Base-by-base conservation (phyloP, 2,797 vertebrate genomes). In the Gymnoscopelus braueri region DNA sequence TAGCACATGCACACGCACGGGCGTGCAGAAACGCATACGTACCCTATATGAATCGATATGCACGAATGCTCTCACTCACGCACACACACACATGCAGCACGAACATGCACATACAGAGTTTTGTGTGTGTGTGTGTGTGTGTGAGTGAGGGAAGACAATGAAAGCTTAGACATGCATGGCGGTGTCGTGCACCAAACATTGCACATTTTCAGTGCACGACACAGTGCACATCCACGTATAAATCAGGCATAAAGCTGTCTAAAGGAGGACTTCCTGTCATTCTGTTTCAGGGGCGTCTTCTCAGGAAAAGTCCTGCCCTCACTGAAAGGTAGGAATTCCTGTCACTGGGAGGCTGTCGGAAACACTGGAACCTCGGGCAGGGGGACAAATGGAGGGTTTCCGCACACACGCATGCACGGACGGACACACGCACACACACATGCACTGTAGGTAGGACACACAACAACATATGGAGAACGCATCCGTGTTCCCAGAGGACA, bases 261-360 rank as follows among this genome's bases (percentile, higher is more conserved):
- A 96, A 96, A 96, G 92, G 93, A 95, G 95, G 94, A 96, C 96
- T 98, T 98, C 97, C 97, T 96, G 90, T 96, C 92, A 99, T 99
- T 98, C 96, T 97, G 93, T 88, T 94, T 87, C 60, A 92, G 92
- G 92, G 93, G 92, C 87, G 93, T 96, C 95, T 94, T 96, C 95
- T 95, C 94, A 92, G 94, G 93, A 68, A 84, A 96, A 94, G 91
- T 81, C 93, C 88, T 93, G 92, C 91, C 88, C 84, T 91, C 82
- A 85, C 85, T 77, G 91, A 91, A 94, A 94, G 90, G 92, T 92
- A 94, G 93, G 93, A 96, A 95, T 95, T 98, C 96, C 96, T 96
- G 95, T 94, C 94, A 92, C 92, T 91, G 94, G 92, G 93, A 95
- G 90, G 2, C 91, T 92, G 91, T 91, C 93, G 94, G 94, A 92